Percentiles rank a stretch among this genome's conserved stretches.
Evolutionary conservation across 2,113 vertebrate species (phyloP).

Genomic region (Zootoca vivipara): DNA sequence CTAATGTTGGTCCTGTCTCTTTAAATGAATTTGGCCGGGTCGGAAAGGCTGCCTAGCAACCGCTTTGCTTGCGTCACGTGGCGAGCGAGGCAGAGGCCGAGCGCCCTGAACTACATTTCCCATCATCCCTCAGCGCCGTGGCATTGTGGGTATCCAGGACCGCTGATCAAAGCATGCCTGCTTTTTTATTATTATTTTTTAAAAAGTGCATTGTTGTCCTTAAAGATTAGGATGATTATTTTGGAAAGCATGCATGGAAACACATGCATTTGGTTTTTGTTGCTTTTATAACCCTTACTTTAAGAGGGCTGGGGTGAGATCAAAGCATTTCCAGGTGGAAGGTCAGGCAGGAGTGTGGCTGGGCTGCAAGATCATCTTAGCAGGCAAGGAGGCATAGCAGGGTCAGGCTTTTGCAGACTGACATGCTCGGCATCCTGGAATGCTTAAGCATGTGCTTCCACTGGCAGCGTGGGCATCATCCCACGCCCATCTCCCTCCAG

Average conservation of each 20-base stretch:
- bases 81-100: fast-evolving
- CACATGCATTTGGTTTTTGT: neutral
- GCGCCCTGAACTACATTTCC: conserved; percentile 29
- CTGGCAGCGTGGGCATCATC: neutral
- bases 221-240: neutral
- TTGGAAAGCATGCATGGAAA: too few relatives aligned
- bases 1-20: neutral
- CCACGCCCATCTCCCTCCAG: fast-evolving
- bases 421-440: neutral
- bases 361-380: neutral
- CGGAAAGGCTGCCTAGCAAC: fast-evolving
- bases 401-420: neutral
- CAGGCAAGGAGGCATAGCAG: fast-evolving
- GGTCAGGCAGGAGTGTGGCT: neutral
- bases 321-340: neutral
- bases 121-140: neutral
- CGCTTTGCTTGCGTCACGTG: fast-evolving
- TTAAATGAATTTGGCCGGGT: neutral
- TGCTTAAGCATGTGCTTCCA: fast-evolving
- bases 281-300: neutral
- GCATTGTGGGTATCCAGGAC: neutral
- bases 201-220: neutral
- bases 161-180: fast-evolving
- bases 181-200: too few relatives aligned
- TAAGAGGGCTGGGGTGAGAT: too few relatives aligned